These are phyloP conservation scores for Pseudorasbora parva DNA, from an alignment of 2,113 vertebrate species.

Conservation along the genomic window DNA sequence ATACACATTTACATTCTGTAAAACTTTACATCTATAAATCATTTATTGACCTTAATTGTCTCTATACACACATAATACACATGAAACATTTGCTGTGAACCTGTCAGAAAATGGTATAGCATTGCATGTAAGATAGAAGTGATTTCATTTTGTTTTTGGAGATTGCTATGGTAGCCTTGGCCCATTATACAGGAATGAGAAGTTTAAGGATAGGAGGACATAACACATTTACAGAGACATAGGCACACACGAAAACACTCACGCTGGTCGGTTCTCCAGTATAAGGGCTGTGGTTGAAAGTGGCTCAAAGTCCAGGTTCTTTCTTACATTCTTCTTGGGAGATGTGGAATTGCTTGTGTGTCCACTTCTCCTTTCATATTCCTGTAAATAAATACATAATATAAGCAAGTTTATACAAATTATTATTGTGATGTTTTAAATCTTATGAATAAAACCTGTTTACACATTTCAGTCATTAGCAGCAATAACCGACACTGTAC, in stretches of 20 bases:
- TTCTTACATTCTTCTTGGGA: slow-evolving; percentile 90
- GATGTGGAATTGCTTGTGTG: slow-evolving; percentile 83
- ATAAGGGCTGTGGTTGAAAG: slow-evolving; percentile 97
- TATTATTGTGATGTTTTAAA: background rate
- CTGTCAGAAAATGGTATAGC: background rate
- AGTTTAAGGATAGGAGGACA: background rate
- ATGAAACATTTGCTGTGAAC: background rate
- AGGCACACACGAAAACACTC: slow-evolving; percentile 65
- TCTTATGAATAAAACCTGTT: background rate
- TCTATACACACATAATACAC: background rate
- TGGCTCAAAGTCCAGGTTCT: slow-evolving; percentile 92
- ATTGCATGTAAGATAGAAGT: background rate
- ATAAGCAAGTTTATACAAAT: too few species aligned
- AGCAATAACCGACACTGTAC: background rate
- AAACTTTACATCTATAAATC: background rate
- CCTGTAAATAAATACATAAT: slow-evolving; percentile 69
- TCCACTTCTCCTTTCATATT: slow-evolving; percentile 93
- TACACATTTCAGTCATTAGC: background rate
- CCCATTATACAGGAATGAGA: background rate
- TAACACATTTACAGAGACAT: background rate
- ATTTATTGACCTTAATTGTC: background rate
- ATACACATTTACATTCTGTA: background rate
- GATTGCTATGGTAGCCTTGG: background rate
- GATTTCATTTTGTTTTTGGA: background rate
- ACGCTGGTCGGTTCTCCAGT: slow-evolving; percentile 94